Base-by-base conservation (phyloP, 2,888 invertebrate genomes). In the Fragum sueziense region DNA sequence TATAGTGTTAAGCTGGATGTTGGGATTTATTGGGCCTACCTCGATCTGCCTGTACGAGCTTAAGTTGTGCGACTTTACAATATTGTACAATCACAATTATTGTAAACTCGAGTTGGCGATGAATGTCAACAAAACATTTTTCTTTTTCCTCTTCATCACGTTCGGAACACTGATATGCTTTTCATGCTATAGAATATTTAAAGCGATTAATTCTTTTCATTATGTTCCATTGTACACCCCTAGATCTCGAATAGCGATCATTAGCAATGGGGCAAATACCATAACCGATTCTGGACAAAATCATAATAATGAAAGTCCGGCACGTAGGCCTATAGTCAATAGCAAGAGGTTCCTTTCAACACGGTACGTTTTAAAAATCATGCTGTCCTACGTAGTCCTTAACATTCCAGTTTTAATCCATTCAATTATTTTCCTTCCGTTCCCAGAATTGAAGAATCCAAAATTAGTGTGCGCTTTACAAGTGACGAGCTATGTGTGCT, bases 361-460 rank as follows among this genome's bases (percentile, higher is more conserved):
- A 31, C 14, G 33, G 33, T 31, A 33, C 33, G 33, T 61, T 31
- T 20, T 61, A 14, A 61, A 61, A 33, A 61, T 61, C 29, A 61
- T 61, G 9, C 6, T 61, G 9, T 31, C 33, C 9, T 33, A 33
- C n/a, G n/a, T 61, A 17, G 2, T 31, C 1, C 3, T 61, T 33
- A 31, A 61, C 14, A 33, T 61, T 20, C 61, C 61, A 17, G 20
- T 61, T 9, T 31, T 29, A 20, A 17, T 61, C 14, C 33, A 33
- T 61, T n/a, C 33, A n/a, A 31, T n/a, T 1, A 33, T 61, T n/a
- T 61, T 61, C 33, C 17, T 61, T 4, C 3, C n/a, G 6, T 33
- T 61, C 17, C 61, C 61, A n/a, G 7, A 61, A 61, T 61, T 31
- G 61, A 33, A 47, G 17, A 47, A n/a, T 61, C 33, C 31, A 33